Base-by-base conservation (phyloP, 2,797 vertebrate genomes). In the Bufotes viridis region DNA sequence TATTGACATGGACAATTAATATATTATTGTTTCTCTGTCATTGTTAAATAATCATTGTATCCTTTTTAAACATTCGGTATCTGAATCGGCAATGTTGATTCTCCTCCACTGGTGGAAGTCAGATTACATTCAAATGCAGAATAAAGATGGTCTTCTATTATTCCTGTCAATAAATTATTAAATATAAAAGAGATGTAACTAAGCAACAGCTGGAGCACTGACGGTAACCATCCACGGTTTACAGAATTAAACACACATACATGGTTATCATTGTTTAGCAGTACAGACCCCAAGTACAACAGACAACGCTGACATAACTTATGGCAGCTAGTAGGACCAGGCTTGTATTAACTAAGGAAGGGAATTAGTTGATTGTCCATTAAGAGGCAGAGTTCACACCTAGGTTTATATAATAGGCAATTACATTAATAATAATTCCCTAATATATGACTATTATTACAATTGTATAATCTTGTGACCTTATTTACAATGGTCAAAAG, bases 121-220 rank as follows among this genome's bases (percentile, higher is more conserved):
- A 85, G 72, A 78, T 85, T 84, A 78, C 72, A 61, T 85, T 78
- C 42, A 78, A 7, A 67, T 55, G 60, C 60, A 53, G 8, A 65
- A 29, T 51, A 78, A 78, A 76, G 74, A 78, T 29, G 49, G 60
- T 18, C 14, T 4, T n/a, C 72, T 34, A 55, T 85, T 63, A 58
- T 85, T 85, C 20, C 74, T 85, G 58, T 51, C 74, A 78, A 85
- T 78, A 78, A 85, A 78, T 78, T 65, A 85, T 76, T 65, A 78
- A 65, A 85, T 78, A 78, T 78, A 53, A 65, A 78, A 55, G 58
- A 78, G 60, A 85, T 78, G 74, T 85, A 85, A 85, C 84, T 85
- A 78, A 67, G 84, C 83, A 85, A 76, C 83, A 78, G 83, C 83
- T 85, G 72, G 22, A 85, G 58, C 51, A 8, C 42, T 63, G 10